Conservation (phyloP, 1,140 invertebrate species). For the Globodera rostochiensis region DNA sequence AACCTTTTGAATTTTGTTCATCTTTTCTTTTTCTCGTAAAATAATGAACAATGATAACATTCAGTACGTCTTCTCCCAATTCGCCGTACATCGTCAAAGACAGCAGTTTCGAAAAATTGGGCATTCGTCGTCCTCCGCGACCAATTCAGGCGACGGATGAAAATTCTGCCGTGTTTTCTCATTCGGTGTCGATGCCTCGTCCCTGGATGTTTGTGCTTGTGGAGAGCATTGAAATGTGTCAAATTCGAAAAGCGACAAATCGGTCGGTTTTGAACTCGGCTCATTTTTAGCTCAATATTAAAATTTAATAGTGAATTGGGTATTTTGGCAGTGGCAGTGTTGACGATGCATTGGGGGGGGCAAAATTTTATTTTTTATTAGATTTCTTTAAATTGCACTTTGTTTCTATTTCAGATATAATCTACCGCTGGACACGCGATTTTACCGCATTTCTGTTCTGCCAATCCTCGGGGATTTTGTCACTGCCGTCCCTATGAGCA, state of each 20-base stretch:
- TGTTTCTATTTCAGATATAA: constrained; percentile 47
- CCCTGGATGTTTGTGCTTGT: constrained; percentile 51
- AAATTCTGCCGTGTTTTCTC: neutral
- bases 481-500: neutral
- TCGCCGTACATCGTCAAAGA: constrained; percentile 51
- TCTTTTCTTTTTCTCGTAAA: too few relatives aligned
- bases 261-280: constrained; percentile 23
- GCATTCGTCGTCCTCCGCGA: constrained; percentile 28
- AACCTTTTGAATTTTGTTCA: too few relatives aligned
- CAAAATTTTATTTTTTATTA: too few relatives aligned
- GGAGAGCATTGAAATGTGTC: constrained; percentile 44
- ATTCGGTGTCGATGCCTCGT: constrained; percentile 10
- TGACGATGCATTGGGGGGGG: too few relatives aligned
- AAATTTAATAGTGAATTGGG: neutral
- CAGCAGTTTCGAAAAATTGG: constrained; percentile 37
- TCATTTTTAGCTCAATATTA: neutral
- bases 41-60: neutral
- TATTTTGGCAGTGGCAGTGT: too few relatives aligned
- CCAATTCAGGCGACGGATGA: constrained; percentile 13
- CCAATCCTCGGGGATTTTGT: constrained; percentile 34
- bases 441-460: constrained; percentile 49
- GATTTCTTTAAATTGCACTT: neutral
- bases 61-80: constrained; percentile 13
- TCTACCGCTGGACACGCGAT: constrained; percentile 50
- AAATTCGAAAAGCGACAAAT: constrained; percentile 47